Evolutionary conservation across 2,113 vertebrate species (phyloP).

Genomic region (Thermophis baileyi): DNA sequence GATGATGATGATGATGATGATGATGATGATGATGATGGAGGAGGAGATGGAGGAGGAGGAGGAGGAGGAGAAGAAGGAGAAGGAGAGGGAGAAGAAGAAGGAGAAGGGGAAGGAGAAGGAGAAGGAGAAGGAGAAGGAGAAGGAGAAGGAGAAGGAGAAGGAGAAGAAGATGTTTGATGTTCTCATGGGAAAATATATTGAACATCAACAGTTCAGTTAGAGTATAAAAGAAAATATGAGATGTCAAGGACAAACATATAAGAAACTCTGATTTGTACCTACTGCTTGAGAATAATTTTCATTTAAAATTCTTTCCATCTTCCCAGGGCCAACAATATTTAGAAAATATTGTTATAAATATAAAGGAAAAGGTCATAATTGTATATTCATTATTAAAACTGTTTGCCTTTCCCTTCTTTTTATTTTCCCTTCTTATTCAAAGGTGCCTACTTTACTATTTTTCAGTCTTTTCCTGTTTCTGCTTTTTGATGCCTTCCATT

Average conservation of each 20-base stretch:
- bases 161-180: not conserved
- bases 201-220: not conserved
- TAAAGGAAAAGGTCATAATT: not conserved
- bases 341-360: too few species aligned
- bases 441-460: not conserved
- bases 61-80: too few species aligned
- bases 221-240: not conserved
- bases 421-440: not conserved
- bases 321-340: not conserved
- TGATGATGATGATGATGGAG: not conserved
- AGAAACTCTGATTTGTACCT: not conserved
- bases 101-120: too few species aligned
- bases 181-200: conserved; percentile 18
- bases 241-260: not conserved
- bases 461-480: not conserved
- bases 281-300: not conserved
- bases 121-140: too few species aligned
- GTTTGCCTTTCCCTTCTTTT: not conserved
- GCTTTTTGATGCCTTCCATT: not conserved
- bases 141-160: too few species aligned
- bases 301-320: not conserved
- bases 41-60: too few species aligned
- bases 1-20: not conserved
- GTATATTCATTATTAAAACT: accelerated
- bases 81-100: too few species aligned